Evolutionary conservation across 2,797 vertebrate genomes (phyloP).

Genomic region (Phoxinus dragarum): DNA sequence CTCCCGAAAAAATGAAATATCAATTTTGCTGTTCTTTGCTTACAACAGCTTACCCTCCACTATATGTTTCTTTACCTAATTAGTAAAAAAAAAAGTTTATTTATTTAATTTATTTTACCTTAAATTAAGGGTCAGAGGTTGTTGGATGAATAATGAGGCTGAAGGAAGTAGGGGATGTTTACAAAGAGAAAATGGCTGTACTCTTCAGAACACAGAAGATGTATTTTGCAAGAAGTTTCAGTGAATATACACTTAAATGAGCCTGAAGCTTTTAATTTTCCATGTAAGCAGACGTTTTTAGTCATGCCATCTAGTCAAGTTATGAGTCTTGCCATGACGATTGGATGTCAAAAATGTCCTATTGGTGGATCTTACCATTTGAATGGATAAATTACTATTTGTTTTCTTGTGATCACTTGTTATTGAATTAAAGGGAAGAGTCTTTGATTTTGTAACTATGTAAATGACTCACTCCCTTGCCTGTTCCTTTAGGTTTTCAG

Average conservation of each 20-base stretch:
- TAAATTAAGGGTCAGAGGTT: neutral
- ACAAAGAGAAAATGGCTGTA: neutral
- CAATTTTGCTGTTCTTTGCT: neutral
- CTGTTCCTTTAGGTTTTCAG: neutral
- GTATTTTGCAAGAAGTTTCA: neutral
- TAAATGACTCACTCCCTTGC: neutral
- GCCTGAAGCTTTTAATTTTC: neutral
- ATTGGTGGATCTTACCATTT: neutral
- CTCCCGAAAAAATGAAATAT: neutral
- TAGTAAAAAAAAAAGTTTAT: neutral
- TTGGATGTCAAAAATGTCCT: neutral
- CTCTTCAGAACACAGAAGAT: neutral
- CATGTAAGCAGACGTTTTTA: too few species aligned
- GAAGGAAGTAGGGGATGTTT: neutral
- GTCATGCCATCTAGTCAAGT: too few species aligned
- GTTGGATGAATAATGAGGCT: neutral
- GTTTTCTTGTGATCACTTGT: neutral
- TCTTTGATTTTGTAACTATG: neutral
- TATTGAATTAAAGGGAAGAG: neutral
- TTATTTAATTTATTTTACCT: too few species aligned
- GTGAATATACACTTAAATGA: neutral
- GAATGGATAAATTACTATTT: neutral
- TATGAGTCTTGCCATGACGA: neutral
- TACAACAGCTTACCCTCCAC: neutral
- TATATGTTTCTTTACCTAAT: neutral